Conservation (phyloP, 1,140 invertebrate species). For the Apis cerana region DNA sequence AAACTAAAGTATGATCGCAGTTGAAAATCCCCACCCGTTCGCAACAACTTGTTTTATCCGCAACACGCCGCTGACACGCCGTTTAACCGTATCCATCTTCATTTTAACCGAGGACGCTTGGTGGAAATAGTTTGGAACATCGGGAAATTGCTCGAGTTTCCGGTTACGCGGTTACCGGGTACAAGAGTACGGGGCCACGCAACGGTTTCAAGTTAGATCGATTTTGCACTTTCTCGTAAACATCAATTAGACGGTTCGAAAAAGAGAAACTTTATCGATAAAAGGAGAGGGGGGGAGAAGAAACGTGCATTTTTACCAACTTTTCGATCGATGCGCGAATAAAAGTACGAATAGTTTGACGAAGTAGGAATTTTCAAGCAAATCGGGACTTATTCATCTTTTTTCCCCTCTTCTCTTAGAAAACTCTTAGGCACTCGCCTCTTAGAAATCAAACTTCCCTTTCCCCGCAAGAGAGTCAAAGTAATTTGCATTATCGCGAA, state of each 20-base stretch:
- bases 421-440: too few relatives aligned
- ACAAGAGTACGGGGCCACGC: not conserved
- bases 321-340: too few relatives aligned
- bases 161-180: constrained; percentile 2
- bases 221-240: not conserved
- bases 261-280: too few relatives aligned
- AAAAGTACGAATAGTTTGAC: too few relatives aligned
- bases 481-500: not conserved
- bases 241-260: not conserved
- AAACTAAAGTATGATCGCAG: not conserved
- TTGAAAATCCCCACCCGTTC: not conserved
- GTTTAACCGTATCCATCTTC: not conserved
- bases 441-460: too few relatives aligned
- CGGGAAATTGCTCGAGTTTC: not conserved
- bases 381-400: too few relatives aligned
- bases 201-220: not conserved
- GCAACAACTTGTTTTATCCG: not conserved
- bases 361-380: too few relatives aligned
- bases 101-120: not conserved
- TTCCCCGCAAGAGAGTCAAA: too few relatives aligned
- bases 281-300: too few relatives aligned
- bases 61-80: not conserved
- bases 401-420: too few relatives aligned
- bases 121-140: constrained; percentile 3
- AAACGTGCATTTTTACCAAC: too few relatives aligned